Evolutionary conservation across 2,797 vertebrate species (phyloP).

Genomic region (Hozukius guyotensis): DNA sequence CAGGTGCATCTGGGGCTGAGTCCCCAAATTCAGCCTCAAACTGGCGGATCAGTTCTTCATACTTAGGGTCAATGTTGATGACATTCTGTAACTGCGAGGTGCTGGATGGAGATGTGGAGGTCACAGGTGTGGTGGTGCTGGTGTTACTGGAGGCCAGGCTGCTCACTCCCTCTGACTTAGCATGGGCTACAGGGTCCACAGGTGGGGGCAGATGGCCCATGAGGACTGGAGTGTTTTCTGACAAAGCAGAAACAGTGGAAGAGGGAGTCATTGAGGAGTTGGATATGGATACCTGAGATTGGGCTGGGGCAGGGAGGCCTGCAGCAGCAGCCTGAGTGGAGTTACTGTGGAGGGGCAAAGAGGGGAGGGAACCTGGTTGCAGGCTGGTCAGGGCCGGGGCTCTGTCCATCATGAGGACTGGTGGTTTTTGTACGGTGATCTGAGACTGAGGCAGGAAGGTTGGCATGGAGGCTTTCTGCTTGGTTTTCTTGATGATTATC

Average conservation of each 20-base stretch:
- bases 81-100: conserved; percentile 78
- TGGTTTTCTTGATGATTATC: conserved; percentile 92
- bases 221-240: conserved; percentile 67
- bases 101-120: conserved; percentile 72
- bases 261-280: conserved; percentile 71
- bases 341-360: conserved; percentile 64
- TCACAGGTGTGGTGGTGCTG: conserved; percentile 70
- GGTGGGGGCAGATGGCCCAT: conserved; percentile 43
- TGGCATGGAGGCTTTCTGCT: conserved; percentile 91
- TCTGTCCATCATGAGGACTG: conserved; percentile 72
- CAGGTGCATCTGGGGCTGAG: conserved; percentile 62
- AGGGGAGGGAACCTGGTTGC: conserved; percentile 75
- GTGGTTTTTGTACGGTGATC: conserved; percentile 82
- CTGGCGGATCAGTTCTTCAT: conserved; percentile 95
- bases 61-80: conserved; percentile 89
- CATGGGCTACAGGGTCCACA: conserved; percentile 51
- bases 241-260: conserved; percentile 63
- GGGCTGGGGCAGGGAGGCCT: conserved; percentile 81
- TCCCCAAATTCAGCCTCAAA: conserved; percentile 96
- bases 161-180: conserved; percentile 59
- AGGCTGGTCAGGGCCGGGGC: conserved; percentile 69
- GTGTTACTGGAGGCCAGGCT: conserved; percentile 58
- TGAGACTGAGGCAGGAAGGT: conserved; percentile 91
- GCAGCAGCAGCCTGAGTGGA: conserved; percentile 84
- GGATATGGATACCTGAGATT: conserved; percentile 93